A percentile compares a stretch with the other conserved stretches of the same genome.
Evolutionary conservation across 2,888 invertebrate genomes (phyloP).

Genomic region (Deilephila elpenor): DNA sequence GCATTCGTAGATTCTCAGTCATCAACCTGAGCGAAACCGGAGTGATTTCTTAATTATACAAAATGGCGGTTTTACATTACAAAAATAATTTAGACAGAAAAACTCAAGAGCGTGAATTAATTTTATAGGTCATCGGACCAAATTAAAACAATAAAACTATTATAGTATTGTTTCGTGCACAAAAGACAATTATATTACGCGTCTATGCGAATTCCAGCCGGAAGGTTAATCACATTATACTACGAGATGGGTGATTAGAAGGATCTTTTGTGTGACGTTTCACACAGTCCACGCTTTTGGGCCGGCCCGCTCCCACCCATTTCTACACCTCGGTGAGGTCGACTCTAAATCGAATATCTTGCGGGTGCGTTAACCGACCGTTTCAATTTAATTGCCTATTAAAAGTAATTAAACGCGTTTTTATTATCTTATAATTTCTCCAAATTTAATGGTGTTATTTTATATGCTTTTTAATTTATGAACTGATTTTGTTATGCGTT

Average conservation of each 20-base stretch:
- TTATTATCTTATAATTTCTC: slow-evolving; percentile 4
- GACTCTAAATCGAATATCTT: background rate
- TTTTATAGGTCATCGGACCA: slow-evolving; percentile 61
- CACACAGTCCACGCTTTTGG: slow-evolving; percentile 24
- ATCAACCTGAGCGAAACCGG: too few species aligned
- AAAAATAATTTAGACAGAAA: slow-evolving; percentile 35
- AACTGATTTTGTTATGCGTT: background rate
- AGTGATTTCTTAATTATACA: too few species aligned
- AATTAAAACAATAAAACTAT: slow-evolving; percentile 74
- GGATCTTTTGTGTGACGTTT: slow-evolving; percentile 29
- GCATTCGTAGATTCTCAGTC: too few species aligned
- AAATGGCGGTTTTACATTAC: too few species aligned
- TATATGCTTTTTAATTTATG: slow-evolving; percentile 18
- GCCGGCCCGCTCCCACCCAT: background rate
- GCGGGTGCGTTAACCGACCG: background rate
- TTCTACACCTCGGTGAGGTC: slow-evolving; percentile 1
- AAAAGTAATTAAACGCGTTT: slow-evolving; percentile 11
- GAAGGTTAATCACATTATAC: slow-evolving; percentile 65
- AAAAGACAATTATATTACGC: slow-evolving; percentile 73
- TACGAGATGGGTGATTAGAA: slow-evolving; percentile 37
- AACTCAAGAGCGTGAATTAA: slow-evolving; percentile 43
- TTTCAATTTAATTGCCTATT: slow-evolving; percentile 6
- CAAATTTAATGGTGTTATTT: background rate
- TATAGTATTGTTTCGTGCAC: slow-evolving; percentile 77
- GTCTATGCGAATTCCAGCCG: slow-evolving; percentile 64